Evolutionary conservation across 1,140 invertebrate genomes (phyloP).

Genomic region (Brachionus calyciflorus): DNA sequence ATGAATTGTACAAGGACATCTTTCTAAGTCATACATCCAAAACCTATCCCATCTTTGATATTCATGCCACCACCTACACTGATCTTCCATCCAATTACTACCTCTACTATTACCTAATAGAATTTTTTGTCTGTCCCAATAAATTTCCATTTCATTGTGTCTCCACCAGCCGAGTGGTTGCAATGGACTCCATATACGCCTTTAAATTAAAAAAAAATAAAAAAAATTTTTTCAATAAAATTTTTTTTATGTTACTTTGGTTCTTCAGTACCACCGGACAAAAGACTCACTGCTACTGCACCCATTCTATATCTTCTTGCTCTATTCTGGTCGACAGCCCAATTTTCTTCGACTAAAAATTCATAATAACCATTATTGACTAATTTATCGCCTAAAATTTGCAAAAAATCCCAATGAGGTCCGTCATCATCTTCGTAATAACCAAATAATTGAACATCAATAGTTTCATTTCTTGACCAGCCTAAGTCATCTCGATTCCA

Average conservation of each 20-base stretch:
- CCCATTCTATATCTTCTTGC: conserved; percentile 44
- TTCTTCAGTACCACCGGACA: conserved; percentile 39
- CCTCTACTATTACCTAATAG: conserved; percentile 36
- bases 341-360: conserved; percentile 41
- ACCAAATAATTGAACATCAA: conserved; percentile 46
- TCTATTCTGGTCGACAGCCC: conserved; percentile 44
- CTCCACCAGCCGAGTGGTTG: conserved; percentile 46
- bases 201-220: not conserved
- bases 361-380: conserved; percentile 42
- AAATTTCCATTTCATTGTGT: conserved; percentile 47
- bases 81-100: conserved; percentile 46
- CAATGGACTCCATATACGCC: conserved; percentile 31
- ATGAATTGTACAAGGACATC: conserved; percentile 85
- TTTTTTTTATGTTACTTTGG: conserved; percentile 9
- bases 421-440: conserved; percentile 47
- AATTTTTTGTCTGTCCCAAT: conserved; percentile 31
- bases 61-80: conserved; percentile 47
- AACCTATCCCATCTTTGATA: conserved; percentile 45
- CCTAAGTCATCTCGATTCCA: conserved; percentile 44
- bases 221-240: not conserved
- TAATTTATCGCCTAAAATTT: conserved; percentile 3
- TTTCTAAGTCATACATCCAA: conserved; percentile 60
- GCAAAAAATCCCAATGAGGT: conserved; percentile 42
- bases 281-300: conserved; percentile 29
- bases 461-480: conserved; percentile 34